phyloP scores from a whole-genome alignment of 2,888 invertebrate genomes.

The Drosophila melanosoma region DNA sequence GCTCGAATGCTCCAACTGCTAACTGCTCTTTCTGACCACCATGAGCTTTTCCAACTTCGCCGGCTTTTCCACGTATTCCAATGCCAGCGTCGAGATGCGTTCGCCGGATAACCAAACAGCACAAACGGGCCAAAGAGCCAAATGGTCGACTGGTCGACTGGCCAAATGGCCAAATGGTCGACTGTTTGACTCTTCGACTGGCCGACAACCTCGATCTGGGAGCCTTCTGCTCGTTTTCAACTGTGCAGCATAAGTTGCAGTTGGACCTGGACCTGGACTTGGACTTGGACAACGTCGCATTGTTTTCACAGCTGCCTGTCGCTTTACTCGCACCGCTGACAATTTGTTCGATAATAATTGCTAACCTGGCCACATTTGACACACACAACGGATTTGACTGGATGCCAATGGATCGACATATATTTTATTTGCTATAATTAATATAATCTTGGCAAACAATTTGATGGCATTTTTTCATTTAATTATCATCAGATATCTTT shows the following conservation, averaged over 20 bases:
- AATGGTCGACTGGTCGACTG: conserved; percentile 8
- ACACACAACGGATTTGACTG: conserved; percentile 29
- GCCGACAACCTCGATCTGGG: conserved; percentile 37
- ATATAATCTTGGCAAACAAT: background rate
- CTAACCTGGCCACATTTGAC: conserved; percentile 83
- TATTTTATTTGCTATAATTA: background rate
- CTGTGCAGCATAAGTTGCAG: background rate
- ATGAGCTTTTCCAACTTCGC: conserved; percentile 60
- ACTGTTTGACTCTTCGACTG: conserved; percentile 21
- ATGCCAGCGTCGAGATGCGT: conserved; percentile 60
- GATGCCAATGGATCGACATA: background rate
- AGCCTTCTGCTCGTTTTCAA: background rate
- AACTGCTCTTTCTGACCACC: conserved; percentile 41
- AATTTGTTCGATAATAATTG: conserved; percentile 85
- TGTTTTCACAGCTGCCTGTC: conserved; percentile 76
- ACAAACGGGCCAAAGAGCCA: conserved; percentile 27
- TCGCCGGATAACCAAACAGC: conserved; percentile 55
- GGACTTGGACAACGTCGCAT: conserved; percentile 63
- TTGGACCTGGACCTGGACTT: background rate
- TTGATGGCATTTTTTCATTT: background rate
- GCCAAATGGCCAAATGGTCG: conserved; percentile 13
- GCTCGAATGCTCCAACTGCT: conserved; percentile 9
- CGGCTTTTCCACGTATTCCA: conserved; percentile 68
- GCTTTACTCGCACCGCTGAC: conserved; percentile 75
- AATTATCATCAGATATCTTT: background rate